Base-by-base conservation (phyloP, 2,888 invertebrate species). In the Melikaiella ostensackeni region DNA sequence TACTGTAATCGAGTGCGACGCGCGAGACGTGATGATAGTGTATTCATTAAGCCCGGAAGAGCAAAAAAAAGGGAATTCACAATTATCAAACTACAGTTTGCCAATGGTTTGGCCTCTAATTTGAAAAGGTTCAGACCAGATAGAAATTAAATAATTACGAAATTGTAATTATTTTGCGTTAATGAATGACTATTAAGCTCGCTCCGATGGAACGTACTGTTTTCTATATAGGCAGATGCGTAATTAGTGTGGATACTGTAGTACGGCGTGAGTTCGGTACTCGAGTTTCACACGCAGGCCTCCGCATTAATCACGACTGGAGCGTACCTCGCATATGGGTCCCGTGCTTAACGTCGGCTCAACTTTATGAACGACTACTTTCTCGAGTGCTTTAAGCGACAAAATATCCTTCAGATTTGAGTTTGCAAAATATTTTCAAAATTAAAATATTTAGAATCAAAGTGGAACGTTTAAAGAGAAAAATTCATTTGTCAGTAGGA, bases 281-380 rank as follows among this genome's bases (percentile, higher is more conserved):
- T 30, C 33, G 33, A 63, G 63, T 82, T 82, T 82, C 82, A 80
- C 81, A 82, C 81, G 80, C 81, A 82, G 62, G 76, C 81, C 78
- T 78, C 21, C 9, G 77, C 81, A 82, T 84, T 83, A 82, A 84
- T 84, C 84, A 83, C 77, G 79, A 63, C 82, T 80, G 80, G 80
- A 77, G 79, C 78, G 80, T 74, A 79, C 80, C 79, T 79, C 64
- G 79, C 83, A 83, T 82, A 82, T 81, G 84, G 83, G 82, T 77
- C 80, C 81, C 79, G 80, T 80, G 78, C 82, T 85, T 85, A 82
- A 83, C 80, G 84, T 84, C 85, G 81, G 82, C 82, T 85, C 81
- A 81, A 80, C 79, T 82, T 85, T 83, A 84, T 83, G 80, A 81
- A 82, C 80, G 81, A 84, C 76, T 76, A 74, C 74, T 84, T 82